Conservation (phyloP, 2,888 invertebrate species). For the Punctoribates punctum region DNA sequence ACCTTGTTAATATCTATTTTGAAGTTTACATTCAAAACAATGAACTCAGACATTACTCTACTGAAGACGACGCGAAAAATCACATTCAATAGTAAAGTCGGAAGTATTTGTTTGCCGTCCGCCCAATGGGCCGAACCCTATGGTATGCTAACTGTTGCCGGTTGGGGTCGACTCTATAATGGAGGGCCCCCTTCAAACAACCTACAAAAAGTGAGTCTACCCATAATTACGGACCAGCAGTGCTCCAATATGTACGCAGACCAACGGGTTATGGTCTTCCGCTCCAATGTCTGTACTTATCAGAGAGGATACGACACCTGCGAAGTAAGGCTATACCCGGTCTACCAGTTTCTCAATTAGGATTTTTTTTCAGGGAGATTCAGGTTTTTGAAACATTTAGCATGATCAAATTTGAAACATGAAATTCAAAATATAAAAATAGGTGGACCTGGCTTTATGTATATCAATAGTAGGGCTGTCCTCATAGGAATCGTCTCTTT, state of each 20-base stretch:
- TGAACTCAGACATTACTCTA: slow-evolving; percentile 60
- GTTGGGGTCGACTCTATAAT: slow-evolving; percentile 21
- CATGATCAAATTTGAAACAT: background rate
- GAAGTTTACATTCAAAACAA: background rate
- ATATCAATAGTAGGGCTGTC: background rate
- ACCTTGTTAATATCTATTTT: background rate
- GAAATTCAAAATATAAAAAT: background rate
- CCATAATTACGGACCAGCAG: slow-evolving; percentile 16
- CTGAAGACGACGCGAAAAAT: slow-evolving; percentile 77
- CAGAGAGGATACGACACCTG: background rate
- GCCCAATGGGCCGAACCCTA: background rate
- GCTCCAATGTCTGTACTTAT: slow-evolving; percentile 30
- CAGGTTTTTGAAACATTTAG: background rate
- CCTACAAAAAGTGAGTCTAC: slow-evolving; percentile 30
- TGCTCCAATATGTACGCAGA: slow-evolving; percentile 7
- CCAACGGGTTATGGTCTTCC: background rate
- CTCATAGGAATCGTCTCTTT: slow-evolving; percentile 30
- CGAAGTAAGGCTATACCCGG: background rate
- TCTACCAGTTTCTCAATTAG: background rate
- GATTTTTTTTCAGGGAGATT: background rate
- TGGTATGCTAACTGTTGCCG: background rate
- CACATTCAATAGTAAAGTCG: slow-evolving; percentile 60
- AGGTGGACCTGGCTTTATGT: slow-evolving; percentile 36
- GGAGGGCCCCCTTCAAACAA: background rate
- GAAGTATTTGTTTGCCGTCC: slow-evolving; percentile 52